A percentile compares a stretch with the other conserved stretches of the same genome.
phyloP scores from a whole-genome alignment of 2,797 vertebrate genomes.

The Peromyscus eremicus region DNA sequence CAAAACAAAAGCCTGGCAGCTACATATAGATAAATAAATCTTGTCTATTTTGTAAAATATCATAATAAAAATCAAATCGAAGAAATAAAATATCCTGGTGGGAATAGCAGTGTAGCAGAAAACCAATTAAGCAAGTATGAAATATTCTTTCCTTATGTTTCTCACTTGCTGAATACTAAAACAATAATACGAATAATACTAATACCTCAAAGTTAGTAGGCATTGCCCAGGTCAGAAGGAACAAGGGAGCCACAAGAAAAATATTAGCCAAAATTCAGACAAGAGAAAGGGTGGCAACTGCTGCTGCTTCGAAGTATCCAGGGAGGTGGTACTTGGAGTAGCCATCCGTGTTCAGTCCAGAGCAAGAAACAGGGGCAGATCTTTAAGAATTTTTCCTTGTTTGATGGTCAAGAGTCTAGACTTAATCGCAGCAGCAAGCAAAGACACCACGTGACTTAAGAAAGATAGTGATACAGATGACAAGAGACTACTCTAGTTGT shows the following conservation, averaged over 20 bases:
- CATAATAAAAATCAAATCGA: not conserved
- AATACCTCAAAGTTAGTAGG: not conserved
- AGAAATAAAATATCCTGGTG: not conserved
- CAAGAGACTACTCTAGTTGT: not conserved
- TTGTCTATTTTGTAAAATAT: slow-evolving; percentile 4
- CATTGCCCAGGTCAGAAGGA: not conserved
- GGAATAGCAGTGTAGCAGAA: slow-evolving; percentile 17
- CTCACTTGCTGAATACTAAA: not conserved
- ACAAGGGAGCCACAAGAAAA: not conserved
- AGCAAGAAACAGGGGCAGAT: not conserved
- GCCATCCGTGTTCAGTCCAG: not conserved
- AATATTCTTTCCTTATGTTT: not conserved
- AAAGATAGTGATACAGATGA: not conserved
- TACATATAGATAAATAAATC: not conserved
- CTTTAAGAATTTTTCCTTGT: not conserved
- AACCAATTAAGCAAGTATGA: not conserved
- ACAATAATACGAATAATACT: not conserved
- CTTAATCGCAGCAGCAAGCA: not conserved
- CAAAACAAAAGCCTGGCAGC: not conserved
- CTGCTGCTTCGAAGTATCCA: not conserved
- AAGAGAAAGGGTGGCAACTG: not conserved
- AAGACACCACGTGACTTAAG: not conserved
- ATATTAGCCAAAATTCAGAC: not conserved
- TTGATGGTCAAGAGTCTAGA: not conserved
- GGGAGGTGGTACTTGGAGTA: not conserved